These are phyloP conservation scores for Bellardia pandia DNA, from an alignment of 2,888 invertebrate genomes.

Conservation along the genomic window DNA sequence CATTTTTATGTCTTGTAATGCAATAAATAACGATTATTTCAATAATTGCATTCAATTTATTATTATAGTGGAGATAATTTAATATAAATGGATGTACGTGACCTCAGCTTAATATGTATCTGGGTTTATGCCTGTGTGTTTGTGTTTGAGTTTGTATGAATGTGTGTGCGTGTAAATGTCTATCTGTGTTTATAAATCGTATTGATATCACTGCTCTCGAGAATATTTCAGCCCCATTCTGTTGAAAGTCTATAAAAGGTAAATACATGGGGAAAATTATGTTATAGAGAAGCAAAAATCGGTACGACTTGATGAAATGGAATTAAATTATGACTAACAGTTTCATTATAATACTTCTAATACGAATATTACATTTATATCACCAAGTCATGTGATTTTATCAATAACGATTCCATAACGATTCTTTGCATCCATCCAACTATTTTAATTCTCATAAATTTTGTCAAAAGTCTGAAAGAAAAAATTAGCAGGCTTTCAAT, in stretches of 20 bases:
- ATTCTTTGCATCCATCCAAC: too few relatives aligned
- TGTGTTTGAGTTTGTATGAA: background rate
- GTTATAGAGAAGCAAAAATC: background rate
- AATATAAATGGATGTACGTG: constrained; percentile 83
- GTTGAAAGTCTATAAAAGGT: background rate
- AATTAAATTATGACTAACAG: too few relatives aligned
- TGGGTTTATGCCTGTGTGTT: background rate
- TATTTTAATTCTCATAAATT: too few relatives aligned
- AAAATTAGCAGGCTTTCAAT: too few relatives aligned
- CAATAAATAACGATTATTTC: constrained; percentile 84
- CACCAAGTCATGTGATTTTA: too few relatives aligned
- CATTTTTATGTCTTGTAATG: constrained; percentile 76
- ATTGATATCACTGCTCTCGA: constrained; percentile 14
- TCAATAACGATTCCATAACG: too few relatives aligned
- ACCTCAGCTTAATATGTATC: constrained; percentile 78
- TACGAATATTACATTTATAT: too few relatives aligned
- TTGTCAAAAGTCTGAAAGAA: too few relatives aligned
- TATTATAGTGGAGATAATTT: constrained; percentile 84
- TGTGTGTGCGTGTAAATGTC: background rate
- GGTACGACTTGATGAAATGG: too few relatives aligned
- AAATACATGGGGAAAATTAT: background rate
- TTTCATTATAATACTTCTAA: too few relatives aligned
- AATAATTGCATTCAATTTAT: constrained; percentile 84
- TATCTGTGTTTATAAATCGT: constrained; percentile 10
- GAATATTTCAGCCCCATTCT: constrained; percentile 35